phyloP scores from a whole-genome alignment of 2,797 vertebrate genomes.

The Spea hammondii region DNA sequence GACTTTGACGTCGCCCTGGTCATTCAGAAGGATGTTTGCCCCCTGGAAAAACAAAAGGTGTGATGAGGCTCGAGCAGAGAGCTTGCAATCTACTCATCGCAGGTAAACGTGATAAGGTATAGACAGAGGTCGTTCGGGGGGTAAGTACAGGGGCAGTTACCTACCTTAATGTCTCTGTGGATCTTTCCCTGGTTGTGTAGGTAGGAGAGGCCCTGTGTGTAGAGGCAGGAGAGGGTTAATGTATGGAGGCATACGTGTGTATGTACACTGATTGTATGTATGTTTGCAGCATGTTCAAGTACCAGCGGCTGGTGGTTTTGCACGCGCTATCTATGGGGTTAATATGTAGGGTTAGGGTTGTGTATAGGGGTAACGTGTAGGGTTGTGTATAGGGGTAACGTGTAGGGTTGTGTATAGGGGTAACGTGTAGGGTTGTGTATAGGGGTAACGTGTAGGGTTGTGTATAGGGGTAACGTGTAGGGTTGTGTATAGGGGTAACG shows the following conservation, averaged over 20 bases:
- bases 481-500: too few species aligned
- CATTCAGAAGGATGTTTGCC: conserved; percentile 88
- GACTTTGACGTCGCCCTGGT: conserved; percentile 82
- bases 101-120: neutral
- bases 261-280: too few species aligned
- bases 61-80: neutral
- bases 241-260: neutral
- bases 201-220: conserved; percentile 81
- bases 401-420: too few species aligned
- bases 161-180: conserved; percentile 90
- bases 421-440: too few species aligned
- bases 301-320: too few species aligned
- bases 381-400: too few species aligned
- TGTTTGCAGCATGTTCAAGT: too few species aligned
- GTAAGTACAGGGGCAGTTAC: neutral
- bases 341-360: too few species aligned
- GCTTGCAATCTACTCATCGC: neutral
- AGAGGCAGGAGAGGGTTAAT: neutral
- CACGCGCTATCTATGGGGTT: too few species aligned
- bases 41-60: conserved; percentile 66
- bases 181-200: conserved; percentile 88
- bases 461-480: too few species aligned
- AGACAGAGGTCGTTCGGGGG: neutral
- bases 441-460: too few species aligned
- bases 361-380: too few species aligned